Evolutionary conservation across 2,888 invertebrate genomes (phyloP).

Genomic region (Criorhina ranunculi): DNA sequence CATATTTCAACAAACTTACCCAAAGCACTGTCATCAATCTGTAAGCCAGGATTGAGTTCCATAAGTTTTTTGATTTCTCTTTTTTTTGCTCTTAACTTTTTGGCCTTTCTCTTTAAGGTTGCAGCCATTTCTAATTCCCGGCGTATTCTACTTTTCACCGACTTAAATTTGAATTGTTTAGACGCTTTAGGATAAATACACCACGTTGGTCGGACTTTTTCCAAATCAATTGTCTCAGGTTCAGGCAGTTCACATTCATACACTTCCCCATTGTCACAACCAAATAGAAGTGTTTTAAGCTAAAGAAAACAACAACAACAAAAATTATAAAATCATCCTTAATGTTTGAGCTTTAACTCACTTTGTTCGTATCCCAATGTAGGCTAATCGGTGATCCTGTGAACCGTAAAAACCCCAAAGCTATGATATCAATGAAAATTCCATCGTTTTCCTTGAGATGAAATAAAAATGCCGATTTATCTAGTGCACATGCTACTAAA

Average conservation of each 20-base stretch:
- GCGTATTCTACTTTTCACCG: constrained; percentile 87
- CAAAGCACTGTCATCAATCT: constrained; percentile 87
- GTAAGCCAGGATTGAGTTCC: constrained; percentile 86
- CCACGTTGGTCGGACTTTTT: constrained; percentile 80
- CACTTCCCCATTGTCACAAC: constrained; percentile 86
- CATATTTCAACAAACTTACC: constrained; percentile 85
- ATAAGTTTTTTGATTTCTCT: constrained; percentile 87
- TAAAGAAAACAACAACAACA: constrained; percentile 28
- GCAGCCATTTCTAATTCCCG: constrained; percentile 87
- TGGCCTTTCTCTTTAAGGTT: constrained; percentile 85
- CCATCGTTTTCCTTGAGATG: constrained; percentile 83
- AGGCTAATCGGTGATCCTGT: constrained; percentile 88
- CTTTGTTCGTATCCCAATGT: constrained; percentile 87
- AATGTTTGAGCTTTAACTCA: constrained; percentile 19
- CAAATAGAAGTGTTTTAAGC: constrained; percentile 85
- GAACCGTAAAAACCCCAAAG: constrained; percentile 89
- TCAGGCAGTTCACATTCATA: constrained; percentile 85
- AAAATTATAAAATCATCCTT: no score
- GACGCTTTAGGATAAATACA: constrained; percentile 79
- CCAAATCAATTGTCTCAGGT: constrained; percentile 82
- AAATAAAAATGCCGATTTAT: constrained; percentile 89
- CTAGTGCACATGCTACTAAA: constrained; percentile 88
- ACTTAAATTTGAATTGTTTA: constrained; percentile 84
- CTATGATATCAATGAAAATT: constrained; percentile 85
- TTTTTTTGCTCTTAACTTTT: constrained; percentile 85